A percentile compares a stretch with the other conserved stretches of the same genome.
These are phyloP conservation scores for Lepidochrysops patricia DNA, from an alignment of 2,888 invertebrate species.

Conservation along the genomic window DNA sequence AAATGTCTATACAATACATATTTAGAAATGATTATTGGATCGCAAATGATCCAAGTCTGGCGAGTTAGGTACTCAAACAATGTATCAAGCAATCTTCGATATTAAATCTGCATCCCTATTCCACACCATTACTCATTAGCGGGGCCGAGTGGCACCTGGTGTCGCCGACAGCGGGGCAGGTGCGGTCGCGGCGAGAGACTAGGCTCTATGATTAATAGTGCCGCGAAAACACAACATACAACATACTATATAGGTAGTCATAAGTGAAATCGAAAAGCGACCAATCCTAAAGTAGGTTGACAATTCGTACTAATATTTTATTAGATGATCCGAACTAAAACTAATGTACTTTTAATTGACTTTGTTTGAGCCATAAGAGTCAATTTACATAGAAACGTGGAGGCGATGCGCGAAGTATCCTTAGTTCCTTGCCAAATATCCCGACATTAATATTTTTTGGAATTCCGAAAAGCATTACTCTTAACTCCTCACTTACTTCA, in stretches of 20 bases:
- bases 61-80: too few relatives aligned
- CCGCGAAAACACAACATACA: not conserved
- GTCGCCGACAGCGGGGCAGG: not conserved
- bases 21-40: too few relatives aligned
- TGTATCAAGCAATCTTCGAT: not conserved
- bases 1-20: too few relatives aligned
- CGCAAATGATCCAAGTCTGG: too few relatives aligned
- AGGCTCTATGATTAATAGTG: not conserved
- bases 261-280: not conserved
- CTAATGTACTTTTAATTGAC: not conserved
- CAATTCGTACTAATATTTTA: not conserved
- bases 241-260: not conserved
- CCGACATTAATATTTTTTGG: too few relatives aligned
- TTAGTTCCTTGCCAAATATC: too few relatives aligned
- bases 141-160: not conserved
- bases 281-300: not conserved
- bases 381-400: too few relatives aligned
- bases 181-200: not conserved
- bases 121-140: not conserved
- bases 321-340: not conserved
- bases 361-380: not conserved
- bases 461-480: too few relatives aligned
- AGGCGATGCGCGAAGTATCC: too few relatives aligned
- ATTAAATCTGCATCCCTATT: not conserved
- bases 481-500: too few relatives aligned